Conservation (phyloP, 2,888 invertebrate genomes). For the Mylabris sibirica region DNA sequence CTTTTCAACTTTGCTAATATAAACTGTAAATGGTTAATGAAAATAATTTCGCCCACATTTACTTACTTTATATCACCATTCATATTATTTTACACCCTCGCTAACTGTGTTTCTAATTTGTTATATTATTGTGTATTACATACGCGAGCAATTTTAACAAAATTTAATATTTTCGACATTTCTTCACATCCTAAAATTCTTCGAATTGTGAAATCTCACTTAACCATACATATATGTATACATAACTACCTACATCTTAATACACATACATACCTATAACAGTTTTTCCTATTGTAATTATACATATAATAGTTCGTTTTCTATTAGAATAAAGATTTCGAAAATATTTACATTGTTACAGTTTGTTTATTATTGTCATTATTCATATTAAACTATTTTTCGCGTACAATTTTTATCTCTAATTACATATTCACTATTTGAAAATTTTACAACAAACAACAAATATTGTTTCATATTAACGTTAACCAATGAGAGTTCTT, state of each 20-base stretch:
- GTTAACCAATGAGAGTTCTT: background rate
- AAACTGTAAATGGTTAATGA: constrained; percentile 37
- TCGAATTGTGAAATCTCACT: background rate
- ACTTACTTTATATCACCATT: constrained; percentile 27
- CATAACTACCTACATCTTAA: background rate
- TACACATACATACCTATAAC: background rate
- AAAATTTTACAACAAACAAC: background rate
- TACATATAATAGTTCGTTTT: background rate
- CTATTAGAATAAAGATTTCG: background rate
- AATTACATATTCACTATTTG: background rate
- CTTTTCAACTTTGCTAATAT: background rate
- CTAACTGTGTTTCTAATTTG: constrained; percentile 21
- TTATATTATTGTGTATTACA: constrained; percentile 7
- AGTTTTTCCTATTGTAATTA: background rate
- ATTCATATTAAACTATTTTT: background rate
- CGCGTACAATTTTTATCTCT: background rate
- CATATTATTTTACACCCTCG: constrained; percentile 31
- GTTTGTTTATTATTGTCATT: constrained; percentile 19
- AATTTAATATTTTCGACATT: constrained; percentile 1
- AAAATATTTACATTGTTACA: constrained; percentile 34
- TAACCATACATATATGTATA: background rate
- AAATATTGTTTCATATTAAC: background rate
- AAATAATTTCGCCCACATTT: constrained; percentile 37
- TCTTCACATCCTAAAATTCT: constrained; percentile 5
- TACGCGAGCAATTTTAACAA: constrained; percentile 3